Evolutionary conservation across 2,113 vertebrate species (phyloP), one percentile per base, ranked within the genome.

Genomic region (Ranitomeya imitator): DNA sequence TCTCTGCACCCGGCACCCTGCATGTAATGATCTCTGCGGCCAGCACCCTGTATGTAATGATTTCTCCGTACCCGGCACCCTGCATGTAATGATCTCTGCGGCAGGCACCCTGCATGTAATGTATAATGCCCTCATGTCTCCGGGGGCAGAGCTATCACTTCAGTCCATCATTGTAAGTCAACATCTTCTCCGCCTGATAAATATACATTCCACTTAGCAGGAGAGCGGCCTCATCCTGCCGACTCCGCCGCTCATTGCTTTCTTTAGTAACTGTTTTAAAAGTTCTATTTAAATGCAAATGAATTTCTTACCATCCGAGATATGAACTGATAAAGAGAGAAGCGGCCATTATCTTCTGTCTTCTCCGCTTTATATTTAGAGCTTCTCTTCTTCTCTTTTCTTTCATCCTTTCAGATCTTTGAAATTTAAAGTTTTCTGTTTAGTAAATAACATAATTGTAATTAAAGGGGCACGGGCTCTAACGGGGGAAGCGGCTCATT

Each of bases 221-320:
- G 7, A 21, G 37, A 65, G 61, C 63, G 19, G 14, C 51, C 59
- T 45, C 67, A 57, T 85, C 83, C 63, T 55, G 83, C 21, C 14
- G 3, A 8, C 51, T 18, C 15, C 23, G 67, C 21, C 67, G 18
- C 83, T 71, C 37, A 26, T 85, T 59, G 83, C 60, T 85, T 65
- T 71, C 81, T 84, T 84, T 85, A 73, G 83, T 85, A 19, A 51
- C 65, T 85, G 67, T 85, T 85, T 85, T 71, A 85, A 85, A 85
- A 71, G 83, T 85, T 71, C 83, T 55, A 85, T 85, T 85, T 85
- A 85, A 85, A 85, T 85, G 83, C 83, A 85, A 85, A 85, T 85
- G 63, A 85, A 73, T 69, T 85, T 71, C 79, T 82, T 21, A 63
- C 65, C 45, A 71, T 85, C 83, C 65, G 26, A 85, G 65, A 71